A percentile compares a stretch with the other conserved stretches of the same genome.
Evolutionary conservation across 2,113 vertebrate genomes (phyloP).

Genomic region (human): DNA sequence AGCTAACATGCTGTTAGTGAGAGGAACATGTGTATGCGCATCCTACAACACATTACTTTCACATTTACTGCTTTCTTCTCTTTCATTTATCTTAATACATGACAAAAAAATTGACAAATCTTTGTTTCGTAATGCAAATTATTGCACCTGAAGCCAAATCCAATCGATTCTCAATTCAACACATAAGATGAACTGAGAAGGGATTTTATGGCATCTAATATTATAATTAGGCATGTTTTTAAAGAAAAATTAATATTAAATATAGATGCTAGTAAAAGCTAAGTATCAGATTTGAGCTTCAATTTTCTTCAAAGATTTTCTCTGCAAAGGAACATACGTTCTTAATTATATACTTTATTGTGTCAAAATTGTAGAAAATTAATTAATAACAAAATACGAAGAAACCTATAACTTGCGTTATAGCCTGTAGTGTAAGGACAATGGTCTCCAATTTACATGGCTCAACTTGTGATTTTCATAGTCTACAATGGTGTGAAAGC

Average conservation of each 20-base stretch:
- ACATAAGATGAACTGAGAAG: neutral
- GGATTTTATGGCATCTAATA: neutral
- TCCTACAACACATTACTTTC: neutral
- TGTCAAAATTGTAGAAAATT: conserved; percentile 12
- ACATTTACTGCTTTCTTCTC: neutral
- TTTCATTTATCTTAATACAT: neutral
- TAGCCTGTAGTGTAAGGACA: neutral
- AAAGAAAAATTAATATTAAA: neutral
- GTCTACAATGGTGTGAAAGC: neutral
- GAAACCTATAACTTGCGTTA: neutral
- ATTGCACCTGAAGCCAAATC: conserved; percentile 16
- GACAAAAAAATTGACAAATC: neutral
- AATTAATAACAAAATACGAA: neutral
- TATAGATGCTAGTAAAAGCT: neutral
- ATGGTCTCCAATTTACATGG: neutral
- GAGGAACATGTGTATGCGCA: neutral
- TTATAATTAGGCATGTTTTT: neutral
- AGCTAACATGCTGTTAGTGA: neutral
- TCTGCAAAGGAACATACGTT: neutral
- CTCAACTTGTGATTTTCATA: neutral
- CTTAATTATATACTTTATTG: neutral
- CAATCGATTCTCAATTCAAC: neutral
- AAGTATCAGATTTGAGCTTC: neutral
- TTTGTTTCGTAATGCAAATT: neutral
- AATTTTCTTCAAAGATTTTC: conserved; percentile 27